Conservation (phyloP, 2,888 invertebrate species). For the Uropetala carovei region DNA sequence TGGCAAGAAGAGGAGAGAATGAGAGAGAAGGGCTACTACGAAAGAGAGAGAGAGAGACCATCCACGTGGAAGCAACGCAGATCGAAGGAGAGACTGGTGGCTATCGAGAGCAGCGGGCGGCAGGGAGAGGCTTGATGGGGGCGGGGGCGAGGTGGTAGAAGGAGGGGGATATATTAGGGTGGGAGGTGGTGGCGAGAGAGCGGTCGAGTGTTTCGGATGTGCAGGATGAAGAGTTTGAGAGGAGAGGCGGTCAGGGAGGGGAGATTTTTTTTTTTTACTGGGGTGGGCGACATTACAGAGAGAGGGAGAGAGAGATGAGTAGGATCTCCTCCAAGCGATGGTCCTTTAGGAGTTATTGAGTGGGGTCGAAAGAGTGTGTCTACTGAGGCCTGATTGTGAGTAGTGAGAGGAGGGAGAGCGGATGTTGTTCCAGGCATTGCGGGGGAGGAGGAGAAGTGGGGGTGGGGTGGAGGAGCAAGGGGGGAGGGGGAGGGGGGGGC, state of each 20-base stretch:
- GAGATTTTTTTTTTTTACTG: slow-evolving; percentile 40
- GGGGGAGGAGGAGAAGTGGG: slow-evolving; percentile 66
- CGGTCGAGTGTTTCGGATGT: slow-evolving; percentile 34
- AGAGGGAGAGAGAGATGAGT: neutral
- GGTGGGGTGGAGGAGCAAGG: slow-evolving; percentile 63
- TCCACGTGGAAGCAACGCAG: neutral
- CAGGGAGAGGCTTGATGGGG: neutral
- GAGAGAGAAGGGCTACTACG: neutral
- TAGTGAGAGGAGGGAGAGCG: slow-evolving; percentile 23
- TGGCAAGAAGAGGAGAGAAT: neutral
- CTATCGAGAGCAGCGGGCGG: neutral
- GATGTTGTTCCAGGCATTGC: slow-evolving; percentile 65
- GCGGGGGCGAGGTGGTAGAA: neutral
- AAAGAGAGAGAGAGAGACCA: neutral
- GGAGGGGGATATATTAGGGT: slow-evolving; percentile 5
- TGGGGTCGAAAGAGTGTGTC: slow-evolving; percentile 64
- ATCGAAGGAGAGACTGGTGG: neutral
- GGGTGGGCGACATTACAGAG: neutral
- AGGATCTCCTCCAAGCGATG: slow-evolving; percentile 42
- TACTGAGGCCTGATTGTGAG: neutral
- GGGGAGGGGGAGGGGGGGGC: neutral
- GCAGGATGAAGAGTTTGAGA: neutral
- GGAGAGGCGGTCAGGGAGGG: neutral
- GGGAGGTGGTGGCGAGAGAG: slow-evolving; percentile 19
- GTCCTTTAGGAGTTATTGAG: slow-evolving; percentile 65